Percentiles rank a stretch among this genome's conserved stretches.
These are phyloP conservation scores for Peromyscus eremicus DNA, from an alignment of 2,797 vertebrate species.

Conservation along the genomic window DNA sequence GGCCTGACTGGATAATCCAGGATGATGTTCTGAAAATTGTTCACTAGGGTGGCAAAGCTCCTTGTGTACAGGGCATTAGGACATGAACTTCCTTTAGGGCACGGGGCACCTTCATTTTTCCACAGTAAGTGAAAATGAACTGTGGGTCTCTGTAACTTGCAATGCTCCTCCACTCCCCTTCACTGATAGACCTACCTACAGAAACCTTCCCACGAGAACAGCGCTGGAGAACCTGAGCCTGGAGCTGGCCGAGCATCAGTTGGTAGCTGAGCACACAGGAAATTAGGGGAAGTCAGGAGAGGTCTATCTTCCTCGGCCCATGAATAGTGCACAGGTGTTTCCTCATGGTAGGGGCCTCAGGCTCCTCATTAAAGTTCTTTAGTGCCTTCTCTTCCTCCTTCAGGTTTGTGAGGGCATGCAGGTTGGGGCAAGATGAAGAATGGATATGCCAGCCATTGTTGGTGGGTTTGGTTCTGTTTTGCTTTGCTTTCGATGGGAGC, in stretches of 20 bases:
- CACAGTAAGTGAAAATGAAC: background rate
- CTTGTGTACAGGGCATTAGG: background rate
- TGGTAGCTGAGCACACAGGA: background rate
- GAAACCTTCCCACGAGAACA: background rate
- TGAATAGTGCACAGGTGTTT: background rate
- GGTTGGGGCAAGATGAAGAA: background rate
- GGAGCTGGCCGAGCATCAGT: background rate
- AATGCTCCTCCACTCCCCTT: background rate
- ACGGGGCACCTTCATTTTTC: background rate
- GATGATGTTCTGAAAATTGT: background rate
- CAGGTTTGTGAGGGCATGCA: background rate
- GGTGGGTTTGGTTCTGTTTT: background rate
- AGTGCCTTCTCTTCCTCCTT: background rate
- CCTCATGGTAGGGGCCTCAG: background rate
- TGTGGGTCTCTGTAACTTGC: background rate
- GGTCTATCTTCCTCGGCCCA: background rate
- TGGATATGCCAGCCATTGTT: background rate
- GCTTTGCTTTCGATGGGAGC: background rate
- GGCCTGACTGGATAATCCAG: background rate
- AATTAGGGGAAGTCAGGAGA: background rate
- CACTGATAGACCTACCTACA: background rate
- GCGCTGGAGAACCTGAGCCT: background rate
- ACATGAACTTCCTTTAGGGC: background rate
- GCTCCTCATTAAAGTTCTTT: background rate
- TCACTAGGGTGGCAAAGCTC: background rate